phyloP scores from a whole-genome alignment of 2,888 invertebrate species.

The Muscina levida region DNA sequence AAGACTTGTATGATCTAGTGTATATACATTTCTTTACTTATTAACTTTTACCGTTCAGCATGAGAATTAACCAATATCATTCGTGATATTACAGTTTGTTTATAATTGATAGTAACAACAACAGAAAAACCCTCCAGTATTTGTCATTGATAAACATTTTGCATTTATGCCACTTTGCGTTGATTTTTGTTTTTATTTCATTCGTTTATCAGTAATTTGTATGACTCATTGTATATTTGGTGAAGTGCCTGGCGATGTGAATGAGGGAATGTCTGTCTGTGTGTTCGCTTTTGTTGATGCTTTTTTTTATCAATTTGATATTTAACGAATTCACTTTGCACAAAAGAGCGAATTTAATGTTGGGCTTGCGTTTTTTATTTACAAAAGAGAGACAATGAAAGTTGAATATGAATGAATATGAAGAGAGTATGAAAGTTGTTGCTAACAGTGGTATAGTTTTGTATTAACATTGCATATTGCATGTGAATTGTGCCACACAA shows the following conservation, averaged over 20 bases:
- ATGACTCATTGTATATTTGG: constrained; percentile 57
- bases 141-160: constrained; percentile 45
- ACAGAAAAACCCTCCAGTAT: constrained; percentile 18
- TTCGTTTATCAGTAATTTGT: constrained; percentile 60
- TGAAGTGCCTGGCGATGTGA: constrained; percentile 7
- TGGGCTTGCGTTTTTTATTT: too few relatives aligned
- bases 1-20: too few relatives aligned
- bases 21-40: too few relatives aligned
- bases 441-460: background rate
- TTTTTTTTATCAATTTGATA: constrained; percentile 50
- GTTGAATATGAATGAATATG: too few relatives aligned
- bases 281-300: constrained; percentile 38
- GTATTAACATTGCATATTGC: background rate
- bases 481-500: too few relatives aligned
- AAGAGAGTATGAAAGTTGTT: constrained; percentile 34
- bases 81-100: constrained; percentile 42
- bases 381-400: too few relatives aligned
- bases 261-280: constrained; percentile 1
- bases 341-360: background rate
- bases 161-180: background rate
- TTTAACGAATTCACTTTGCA: background rate
- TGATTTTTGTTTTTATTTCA: constrained; percentile 30
- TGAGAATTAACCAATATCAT: constrained; percentile 18
- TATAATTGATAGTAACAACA: constrained; percentile 23
- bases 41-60: background rate